Evolutionary conservation across 2,888 invertebrate species (phyloP).

Genomic region (Tupiocoris notatus): DNA sequence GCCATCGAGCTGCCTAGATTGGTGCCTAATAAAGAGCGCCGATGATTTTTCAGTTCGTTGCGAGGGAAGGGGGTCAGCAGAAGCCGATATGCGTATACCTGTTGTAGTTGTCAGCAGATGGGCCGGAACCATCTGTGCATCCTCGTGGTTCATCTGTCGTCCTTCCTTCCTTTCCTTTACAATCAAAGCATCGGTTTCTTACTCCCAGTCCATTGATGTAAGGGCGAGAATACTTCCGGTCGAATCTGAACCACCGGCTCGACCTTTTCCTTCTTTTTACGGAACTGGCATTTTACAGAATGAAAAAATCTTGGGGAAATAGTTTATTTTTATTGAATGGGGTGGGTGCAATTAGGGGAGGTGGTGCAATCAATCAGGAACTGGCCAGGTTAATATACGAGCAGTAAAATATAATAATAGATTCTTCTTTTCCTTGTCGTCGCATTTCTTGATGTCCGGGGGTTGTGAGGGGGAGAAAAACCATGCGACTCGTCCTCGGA

Average conservation of each 20-base stretch:
- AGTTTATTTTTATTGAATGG: neutral
- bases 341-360: neutral
- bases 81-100: conserved; percentile 4
- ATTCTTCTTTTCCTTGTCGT: too few relatives aligned
- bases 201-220: neutral
- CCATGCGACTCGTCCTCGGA: too few relatives aligned
- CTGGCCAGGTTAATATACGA: neutral
- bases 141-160: conserved; percentile 28
- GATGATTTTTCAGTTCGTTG: too few relatives aligned
- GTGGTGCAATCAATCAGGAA: neutral
- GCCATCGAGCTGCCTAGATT: neutral
- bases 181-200: neutral
- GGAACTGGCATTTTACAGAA: neutral
- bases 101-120: conserved; percentile 31
- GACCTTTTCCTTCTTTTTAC: neutral
- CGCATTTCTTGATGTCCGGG: too few relatives aligned
- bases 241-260: neutral
- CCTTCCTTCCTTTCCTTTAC: neutral
- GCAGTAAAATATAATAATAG: too few relatives aligned
- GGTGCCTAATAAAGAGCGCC: neutral
- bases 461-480: too few relatives aligned
- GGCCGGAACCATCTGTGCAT: conserved; percentile 32
- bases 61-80: neutral
- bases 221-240: neutral
- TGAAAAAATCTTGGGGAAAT: neutral